Conservation (phyloP, 2,888 invertebrate genomes). For the Sphecodes monilicornis region DNA sequence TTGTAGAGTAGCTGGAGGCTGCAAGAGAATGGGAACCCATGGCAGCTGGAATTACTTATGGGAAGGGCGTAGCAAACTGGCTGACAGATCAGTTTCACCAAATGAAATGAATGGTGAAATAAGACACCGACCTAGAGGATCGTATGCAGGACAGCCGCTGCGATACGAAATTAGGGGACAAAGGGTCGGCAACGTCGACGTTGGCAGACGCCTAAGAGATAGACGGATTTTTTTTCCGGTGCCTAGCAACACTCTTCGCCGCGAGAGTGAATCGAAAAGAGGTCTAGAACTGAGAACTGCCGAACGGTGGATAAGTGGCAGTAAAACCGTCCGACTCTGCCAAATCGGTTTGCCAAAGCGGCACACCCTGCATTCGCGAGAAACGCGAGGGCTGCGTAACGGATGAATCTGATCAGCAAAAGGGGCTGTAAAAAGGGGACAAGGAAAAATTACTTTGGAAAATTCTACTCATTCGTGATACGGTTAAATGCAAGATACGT, state of each 20-base stretch:
- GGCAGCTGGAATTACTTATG: not conserved
- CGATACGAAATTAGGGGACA: constrained; percentile 29
- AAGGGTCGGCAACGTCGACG: not conserved
- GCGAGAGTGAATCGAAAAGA: constrained; percentile 32
- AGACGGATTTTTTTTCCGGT: constrained; percentile 36
- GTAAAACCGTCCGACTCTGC: constrained; percentile 42
- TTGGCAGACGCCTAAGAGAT: constrained; percentile 22
- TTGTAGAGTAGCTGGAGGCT: not conserved
- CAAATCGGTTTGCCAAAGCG: constrained; percentile 16
- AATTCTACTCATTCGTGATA: not conserved
- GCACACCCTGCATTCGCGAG: no score
- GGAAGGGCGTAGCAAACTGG: not conserved
- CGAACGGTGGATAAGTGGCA: constrained; percentile 52
- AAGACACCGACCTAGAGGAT: constrained; percentile 15
- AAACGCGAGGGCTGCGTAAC: not conserved
- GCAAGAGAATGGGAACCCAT: not conserved
- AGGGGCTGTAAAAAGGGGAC: not conserved
- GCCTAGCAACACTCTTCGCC: constrained; percentile 26
- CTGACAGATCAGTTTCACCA: constrained; percentile 45
- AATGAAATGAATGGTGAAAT: constrained; percentile 45
- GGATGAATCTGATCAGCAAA: not conserved
- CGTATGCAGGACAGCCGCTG: not conserved
- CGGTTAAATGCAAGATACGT: not conserved
- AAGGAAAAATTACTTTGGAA: not conserved
- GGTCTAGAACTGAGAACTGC: constrained; percentile 41